A percentile compares a stretch with the other conserved stretches of the same genome.
phyloP scores from a whole-genome alignment of 2,113 vertebrate genomes.

The Crotalus helleri region DNA sequence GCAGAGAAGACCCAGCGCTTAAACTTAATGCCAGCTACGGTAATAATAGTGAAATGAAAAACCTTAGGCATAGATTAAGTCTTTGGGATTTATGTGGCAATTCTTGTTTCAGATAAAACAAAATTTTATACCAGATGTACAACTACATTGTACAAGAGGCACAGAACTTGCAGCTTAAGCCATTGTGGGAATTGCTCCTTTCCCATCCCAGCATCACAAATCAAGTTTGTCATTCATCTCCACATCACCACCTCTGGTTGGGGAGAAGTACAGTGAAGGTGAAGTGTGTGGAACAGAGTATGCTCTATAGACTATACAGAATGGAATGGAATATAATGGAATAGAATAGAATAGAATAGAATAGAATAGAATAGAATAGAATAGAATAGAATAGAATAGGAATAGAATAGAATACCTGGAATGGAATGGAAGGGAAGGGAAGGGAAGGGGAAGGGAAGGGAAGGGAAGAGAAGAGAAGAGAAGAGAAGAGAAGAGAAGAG shows the following conservation, averaged over 20 bases:
- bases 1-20: constrained; percentile 12
- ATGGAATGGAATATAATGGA: neutral
- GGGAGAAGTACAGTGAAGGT: no score
- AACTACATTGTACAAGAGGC: neutral
- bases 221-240: neutral
- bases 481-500: no score
- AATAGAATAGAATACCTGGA: no score
- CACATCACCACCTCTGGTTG: neutral
- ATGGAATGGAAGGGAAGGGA: no score
- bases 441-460: no score
- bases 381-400: no score
- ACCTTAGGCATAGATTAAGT: neutral
- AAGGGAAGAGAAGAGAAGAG: no score
- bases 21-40: constrained; percentile 11
- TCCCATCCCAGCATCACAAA: neutral
- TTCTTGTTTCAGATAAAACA: neutral
- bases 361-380: no score
- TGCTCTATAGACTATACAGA: neutral
- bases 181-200: neutral
- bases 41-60: constrained; percentile 19
- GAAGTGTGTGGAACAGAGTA: neutral
- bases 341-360: neutral
- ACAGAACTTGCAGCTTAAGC: neutral
- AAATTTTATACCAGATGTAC: neutral
- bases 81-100: neutral